phyloP scores from a whole-genome alignment of 2,113 vertebrate species.

The Pseudopodoces humilis region DNA sequence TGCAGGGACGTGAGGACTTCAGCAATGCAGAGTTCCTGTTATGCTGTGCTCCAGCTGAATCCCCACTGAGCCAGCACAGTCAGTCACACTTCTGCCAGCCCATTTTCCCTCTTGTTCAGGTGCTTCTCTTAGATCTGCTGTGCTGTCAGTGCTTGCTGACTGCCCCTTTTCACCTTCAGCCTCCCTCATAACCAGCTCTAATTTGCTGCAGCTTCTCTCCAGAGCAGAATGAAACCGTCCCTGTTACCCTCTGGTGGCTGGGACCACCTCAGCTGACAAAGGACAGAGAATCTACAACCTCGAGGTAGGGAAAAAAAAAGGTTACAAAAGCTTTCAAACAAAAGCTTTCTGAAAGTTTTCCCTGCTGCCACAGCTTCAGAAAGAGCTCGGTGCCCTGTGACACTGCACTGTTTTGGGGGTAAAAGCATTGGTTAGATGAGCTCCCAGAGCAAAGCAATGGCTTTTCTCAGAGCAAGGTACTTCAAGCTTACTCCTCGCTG shows the following conservation, averaged over 20 bases:
- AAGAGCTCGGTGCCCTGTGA: neutral
- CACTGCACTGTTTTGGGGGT: neutral
- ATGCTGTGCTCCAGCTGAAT: fast-evolving
- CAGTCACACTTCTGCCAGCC: neutral
- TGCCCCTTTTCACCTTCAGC: neutral
- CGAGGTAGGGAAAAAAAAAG: neutral
- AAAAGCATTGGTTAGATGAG: fast-evolving
- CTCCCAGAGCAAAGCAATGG: neutral
- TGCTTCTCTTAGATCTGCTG: neutral
- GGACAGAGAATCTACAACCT: neutral
- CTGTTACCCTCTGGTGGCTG: neutral
- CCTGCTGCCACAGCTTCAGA: neutral
- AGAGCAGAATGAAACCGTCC: neutral
- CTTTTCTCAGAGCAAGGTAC: neutral
- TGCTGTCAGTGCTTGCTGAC: fast-evolving
- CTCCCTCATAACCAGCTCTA: neutral
- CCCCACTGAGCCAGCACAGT: neutral
- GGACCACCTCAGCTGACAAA: neutral
- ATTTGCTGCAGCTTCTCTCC: neutral
- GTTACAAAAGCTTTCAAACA: neutral
- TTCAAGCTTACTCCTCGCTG: fast-evolving
- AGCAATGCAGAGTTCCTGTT: neutral
- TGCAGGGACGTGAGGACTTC: neutral
- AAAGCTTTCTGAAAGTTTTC: neutral
- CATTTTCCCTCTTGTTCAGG: neutral